Base-by-base conservation (phyloP, 1,140 invertebrate species). In the Onthophagus taurus region DNA sequence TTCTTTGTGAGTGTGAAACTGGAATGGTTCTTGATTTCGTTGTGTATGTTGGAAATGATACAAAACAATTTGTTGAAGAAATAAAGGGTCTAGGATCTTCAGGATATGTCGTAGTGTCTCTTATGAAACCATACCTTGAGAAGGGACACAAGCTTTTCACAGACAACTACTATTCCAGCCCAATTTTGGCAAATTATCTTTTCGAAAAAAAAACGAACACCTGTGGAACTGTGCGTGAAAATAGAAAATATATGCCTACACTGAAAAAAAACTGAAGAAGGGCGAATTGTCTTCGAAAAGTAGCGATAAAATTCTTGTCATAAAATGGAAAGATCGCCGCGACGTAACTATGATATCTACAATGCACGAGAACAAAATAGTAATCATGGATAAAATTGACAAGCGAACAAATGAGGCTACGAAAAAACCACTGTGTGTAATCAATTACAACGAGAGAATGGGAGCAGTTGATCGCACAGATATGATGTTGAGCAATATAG, bases 161-260 rank as follows among this genome's bases (percentile, higher is more conserved):
- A 1, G 64, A 67, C 47, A 68, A 36, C 16, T 67, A 48, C 38
- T 68, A 68, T 44, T 60, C 59, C 4, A 61, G 57, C 42, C 63
- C 61, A 36, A 46, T 5, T 7, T 42, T 41, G 8, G 45, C n/a
- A 20, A 67, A 23, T 58, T 52, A 30, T 35, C 53, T 12, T 52
- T 48, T 6, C 46, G 64, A 16, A 43, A 57, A 37, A 14, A 47
- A 6, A 51, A 55, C 34, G 53, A 26, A 66, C 60, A 31, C 29
- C 9, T 54, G 57, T 48, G 59, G 56, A 24, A 63, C 59, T 6
- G 59, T 63, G 23, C 50, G 44, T 43, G 45, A 51, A 38, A 55
- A 56, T 20, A 36, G 57, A 48, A 56, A 56, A 46, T 36, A 19
- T 19, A 36, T 36, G 34, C 4, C 34, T 19, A 18, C 2, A 12